phyloP scores from a whole-genome alignment of 2,113 vertebrate genomes.

The Pyxicephalus adspersus region DNA sequence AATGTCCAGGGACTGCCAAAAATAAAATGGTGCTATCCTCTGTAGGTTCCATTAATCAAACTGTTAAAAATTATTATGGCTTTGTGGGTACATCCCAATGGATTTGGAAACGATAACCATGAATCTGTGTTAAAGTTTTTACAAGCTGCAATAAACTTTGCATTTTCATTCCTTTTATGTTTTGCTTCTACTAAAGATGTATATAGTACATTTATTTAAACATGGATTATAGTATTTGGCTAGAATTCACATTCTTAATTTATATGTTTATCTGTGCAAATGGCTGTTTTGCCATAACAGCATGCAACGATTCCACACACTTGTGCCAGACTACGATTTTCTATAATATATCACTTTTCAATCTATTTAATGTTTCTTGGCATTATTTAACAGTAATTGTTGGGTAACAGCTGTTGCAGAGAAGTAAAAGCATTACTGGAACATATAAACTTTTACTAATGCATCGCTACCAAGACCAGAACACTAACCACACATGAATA shows the following conservation, averaged over 20 bases:
- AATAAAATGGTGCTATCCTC: not conserved
- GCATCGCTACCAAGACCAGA: not conserved
- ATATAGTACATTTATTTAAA: constrained; percentile 39
- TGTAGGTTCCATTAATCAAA: not conserved
- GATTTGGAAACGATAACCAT: constrained; percentile 1
- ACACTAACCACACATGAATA: not conserved
- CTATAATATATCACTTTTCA: constrained; percentile 17
- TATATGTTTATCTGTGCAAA: constrained; percentile 44
- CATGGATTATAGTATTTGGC: constrained; percentile 42
- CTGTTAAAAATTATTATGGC: constrained; percentile 6
- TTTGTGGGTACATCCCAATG: not conserved
- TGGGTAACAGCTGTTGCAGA: constrained; percentile 36
- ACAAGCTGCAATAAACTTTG: constrained; percentile 19
- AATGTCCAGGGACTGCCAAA: no score
- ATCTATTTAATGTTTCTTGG: constrained; percentile 32
- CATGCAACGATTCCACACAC: constrained; percentile 44
- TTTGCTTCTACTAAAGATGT: constrained; percentile 22
- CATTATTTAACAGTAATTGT: constrained; percentile 16
- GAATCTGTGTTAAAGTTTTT: constrained; percentile 12
- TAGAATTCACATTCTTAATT: constrained; percentile 37
- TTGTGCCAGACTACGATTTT: constrained; percentile 30
- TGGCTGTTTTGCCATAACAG: constrained; percentile 44
- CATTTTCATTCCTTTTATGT: constrained; percentile 38
- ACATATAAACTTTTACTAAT: constrained; percentile 20
- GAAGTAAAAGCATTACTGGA: constrained; percentile 17